Conservation (phyloP, 2,113 vertebrate species). For the Bettongia penicillata region DNA sequence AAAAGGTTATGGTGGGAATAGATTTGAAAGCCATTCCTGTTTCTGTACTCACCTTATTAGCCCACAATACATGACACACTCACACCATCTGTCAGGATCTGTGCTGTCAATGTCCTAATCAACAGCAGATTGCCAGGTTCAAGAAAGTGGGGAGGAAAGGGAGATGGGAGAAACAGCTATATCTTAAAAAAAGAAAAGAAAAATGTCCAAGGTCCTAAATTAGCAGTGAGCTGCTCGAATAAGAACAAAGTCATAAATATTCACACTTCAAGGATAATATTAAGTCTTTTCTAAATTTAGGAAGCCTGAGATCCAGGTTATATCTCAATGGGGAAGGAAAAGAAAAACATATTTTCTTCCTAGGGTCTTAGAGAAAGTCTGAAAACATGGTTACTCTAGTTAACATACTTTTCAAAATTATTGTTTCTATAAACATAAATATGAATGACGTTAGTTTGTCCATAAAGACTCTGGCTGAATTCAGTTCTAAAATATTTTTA, state of each 20-base stretch:
- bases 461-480: neutral
- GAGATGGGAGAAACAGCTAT: neutral
- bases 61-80: conserved; percentile 86
- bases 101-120: conserved; percentile 84
- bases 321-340: conserved; percentile 55
- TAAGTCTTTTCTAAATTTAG: conserved; percentile 43
- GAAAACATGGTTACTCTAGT: conserved; percentile 17
- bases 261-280: conserved; percentile 36
- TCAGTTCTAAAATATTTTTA: neutral
- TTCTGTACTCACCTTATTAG: conserved; percentile 82
- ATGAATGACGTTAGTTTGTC: conserved; percentile 4
- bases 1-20: conserved; percentile 28
- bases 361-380: neutral
- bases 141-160: neutral
- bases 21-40: conserved; percentile 16
- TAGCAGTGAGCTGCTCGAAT: neutral
- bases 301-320: conserved; percentile 47
- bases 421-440: conserved; percentile 37
- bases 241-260: conserved; percentile 41
- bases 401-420: conserved; percentile 43
- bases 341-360: conserved; percentile 23
- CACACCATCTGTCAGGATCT: conserved; percentile 84
- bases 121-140: conserved; percentile 36
- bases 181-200: neutral
- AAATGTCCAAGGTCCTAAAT: neutral